phyloP scores from a whole-genome alignment of 2,797 vertebrate species.

The Pangasius djambal region DNA sequence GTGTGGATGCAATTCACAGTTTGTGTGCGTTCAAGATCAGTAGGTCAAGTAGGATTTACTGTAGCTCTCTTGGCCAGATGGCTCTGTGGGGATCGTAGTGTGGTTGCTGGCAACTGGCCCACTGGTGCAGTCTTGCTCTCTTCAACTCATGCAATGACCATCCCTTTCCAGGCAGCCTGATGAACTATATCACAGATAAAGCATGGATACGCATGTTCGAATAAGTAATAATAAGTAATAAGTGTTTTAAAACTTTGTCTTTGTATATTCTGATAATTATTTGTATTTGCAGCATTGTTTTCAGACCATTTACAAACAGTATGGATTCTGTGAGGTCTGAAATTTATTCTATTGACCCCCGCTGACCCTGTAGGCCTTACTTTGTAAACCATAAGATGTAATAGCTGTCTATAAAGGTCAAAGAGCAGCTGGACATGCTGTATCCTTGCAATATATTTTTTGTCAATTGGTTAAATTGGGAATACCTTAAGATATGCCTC shows the following conservation, averaged over 20 bases:
- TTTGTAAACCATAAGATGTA: constrained; percentile 59
- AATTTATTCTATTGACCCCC: constrained; percentile 60
- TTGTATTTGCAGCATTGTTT: not conserved
- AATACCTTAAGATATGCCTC: constrained; percentile 6
- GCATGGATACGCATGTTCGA: not conserved
- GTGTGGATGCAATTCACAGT: constrained; percentile 41
- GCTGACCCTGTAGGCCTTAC: constrained; percentile 49
- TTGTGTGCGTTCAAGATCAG: constrained; percentile 37
- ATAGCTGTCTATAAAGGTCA: constrained; percentile 58
- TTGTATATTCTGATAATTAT: not conserved
- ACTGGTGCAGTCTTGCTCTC: constrained; percentile 44
- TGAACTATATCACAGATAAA: constrained; percentile 9
- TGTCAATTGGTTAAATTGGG: constrained; percentile 52
- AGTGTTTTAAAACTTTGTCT: not conserved
- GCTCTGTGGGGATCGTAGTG: constrained; percentile 47
- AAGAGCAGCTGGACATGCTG: constrained; percentile 44
- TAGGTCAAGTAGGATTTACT: constrained; percentile 49
- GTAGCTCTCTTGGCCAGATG: constrained; percentile 49
- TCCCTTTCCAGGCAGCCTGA: constrained; percentile 21
- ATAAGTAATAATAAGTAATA: not conserved
- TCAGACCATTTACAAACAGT: not conserved
- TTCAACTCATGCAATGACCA: constrained; percentile 46
- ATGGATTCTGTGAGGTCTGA: constrained; percentile 57
- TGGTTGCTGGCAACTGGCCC: constrained; percentile 49
- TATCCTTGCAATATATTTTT: constrained; percentile 61